Base-by-base conservation (phyloP, 2,797 vertebrate genomes). In the Oreochromis mossambicus region DNA sequence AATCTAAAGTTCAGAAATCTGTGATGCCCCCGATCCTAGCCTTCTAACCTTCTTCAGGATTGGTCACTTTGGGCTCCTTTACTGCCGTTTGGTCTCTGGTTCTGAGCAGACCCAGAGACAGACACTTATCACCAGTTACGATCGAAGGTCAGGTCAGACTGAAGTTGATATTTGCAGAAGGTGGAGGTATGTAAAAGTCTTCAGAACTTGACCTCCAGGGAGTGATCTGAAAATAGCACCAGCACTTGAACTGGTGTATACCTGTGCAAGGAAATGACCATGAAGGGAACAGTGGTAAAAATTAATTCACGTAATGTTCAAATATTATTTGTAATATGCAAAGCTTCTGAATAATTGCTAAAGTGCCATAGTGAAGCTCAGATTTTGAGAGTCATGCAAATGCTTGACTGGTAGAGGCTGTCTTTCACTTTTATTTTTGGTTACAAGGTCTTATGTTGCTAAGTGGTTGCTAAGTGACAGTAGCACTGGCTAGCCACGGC, bases 391-490 rank as follows among this genome's bases (percentile, higher is more conserved):
- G 68, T 50, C 9, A 32, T 48, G 9, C 24, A 73, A 48, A 73
- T 73, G 14, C 14, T 73, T 10, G 41, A 7, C 24, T 48, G 9
- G 41, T 48, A 48, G 41, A 73, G 41, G 15, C 41, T 48, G 24
- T 48, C 15, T 48, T 73, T 46, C 41, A 12, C 3, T 73, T 48
- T 73, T 73, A 48, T 61, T 61, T 77, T 51, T 34, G 32, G 73
- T 80, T 68, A 66, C 51, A 75, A 73, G 77, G 41, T 78, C 56
- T n/a, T 36, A 32, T 77, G 52, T 52, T 70, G 58, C 14, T 34
- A 9, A 61, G 17, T 38, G 76, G 83, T 90, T 90, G 85, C 89
- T 85, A 78, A 77, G 87, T 83, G 78, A 89, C 78, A 36, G 75
- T 54, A 26, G 8, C 36, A 58, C 29, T 3, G 63, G 38, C 17